Evolutionary conservation across 2,113 vertebrate species (phyloP).

Genomic region (Corythornis cristatus): DNA sequence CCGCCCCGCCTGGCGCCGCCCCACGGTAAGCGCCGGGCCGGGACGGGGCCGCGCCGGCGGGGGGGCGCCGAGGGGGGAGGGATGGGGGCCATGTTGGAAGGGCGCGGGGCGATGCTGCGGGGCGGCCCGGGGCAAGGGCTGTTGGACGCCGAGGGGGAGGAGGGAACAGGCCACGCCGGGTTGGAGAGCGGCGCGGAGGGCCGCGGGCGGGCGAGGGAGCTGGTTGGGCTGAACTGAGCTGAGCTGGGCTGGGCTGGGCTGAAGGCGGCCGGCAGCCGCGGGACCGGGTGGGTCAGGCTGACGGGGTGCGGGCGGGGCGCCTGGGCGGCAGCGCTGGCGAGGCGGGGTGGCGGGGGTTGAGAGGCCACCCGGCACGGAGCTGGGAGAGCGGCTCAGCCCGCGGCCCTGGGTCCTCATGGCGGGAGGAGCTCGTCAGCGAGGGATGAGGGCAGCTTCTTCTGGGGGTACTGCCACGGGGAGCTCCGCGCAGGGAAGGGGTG

Average conservation of each 20-base stretch:
- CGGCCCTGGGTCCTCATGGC: no score
- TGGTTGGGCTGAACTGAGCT: background rate
- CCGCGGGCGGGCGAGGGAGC: background rate
- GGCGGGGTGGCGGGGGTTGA: no score
- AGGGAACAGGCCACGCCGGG: background rate
- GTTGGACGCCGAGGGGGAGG: background rate
- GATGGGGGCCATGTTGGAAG: conserved; percentile 14
- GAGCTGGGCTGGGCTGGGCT: background rate
- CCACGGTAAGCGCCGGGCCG: conserved; percentile 33
- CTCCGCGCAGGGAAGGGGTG: background rate
- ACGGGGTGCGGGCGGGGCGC: background rate
- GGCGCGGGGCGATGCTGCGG: background rate
- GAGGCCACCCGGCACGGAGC: background rate
- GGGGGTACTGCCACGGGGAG: background rate
- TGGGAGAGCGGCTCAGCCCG: no score
- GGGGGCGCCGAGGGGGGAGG: background rate
- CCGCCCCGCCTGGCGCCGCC: conserved; percentile 26
- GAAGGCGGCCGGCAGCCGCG: background rate
- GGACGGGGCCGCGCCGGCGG: background rate
- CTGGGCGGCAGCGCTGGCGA: background rate
- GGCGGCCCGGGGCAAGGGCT: background rate
- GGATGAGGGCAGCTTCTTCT: background rate
- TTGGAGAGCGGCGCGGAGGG: background rate
- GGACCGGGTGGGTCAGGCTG: background rate
- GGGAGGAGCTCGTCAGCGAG: background rate